Conservation (phyloP, 2,888 invertebrate species). For the Mimachlamys varia region DNA sequence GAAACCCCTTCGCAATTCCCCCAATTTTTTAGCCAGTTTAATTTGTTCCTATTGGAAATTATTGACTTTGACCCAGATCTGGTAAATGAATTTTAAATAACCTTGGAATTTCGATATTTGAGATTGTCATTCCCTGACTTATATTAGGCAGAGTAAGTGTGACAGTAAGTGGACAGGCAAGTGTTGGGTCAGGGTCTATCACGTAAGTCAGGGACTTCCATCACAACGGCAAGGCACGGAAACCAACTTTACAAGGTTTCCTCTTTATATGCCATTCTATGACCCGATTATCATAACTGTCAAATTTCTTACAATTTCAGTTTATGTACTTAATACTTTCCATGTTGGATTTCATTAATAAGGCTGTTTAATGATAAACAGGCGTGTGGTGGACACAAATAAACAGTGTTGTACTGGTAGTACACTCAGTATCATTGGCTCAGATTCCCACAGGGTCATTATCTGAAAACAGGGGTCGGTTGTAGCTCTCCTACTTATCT, state of each 20-base stretch:
- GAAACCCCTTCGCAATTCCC: too few relatives aligned
- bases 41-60: not conserved
- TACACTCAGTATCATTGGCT: not conserved
- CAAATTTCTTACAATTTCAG: not conserved
- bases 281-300: not conserved
- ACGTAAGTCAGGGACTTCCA: not conserved
- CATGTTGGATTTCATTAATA: constrained; percentile 10
- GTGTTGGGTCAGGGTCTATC: not conserved
- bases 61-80: not conserved
- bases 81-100: not conserved
- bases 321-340: constrained; percentile 2
- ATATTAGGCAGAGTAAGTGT: not conserved
- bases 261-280: not conserved
- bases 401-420: not conserved
- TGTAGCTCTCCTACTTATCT: not conserved
- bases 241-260: not conserved
- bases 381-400: not conserved
- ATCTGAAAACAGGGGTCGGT: not conserved
- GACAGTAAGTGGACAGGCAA: not conserved
- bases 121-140: not conserved
- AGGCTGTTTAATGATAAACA: not conserved
- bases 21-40: too few relatives aligned
- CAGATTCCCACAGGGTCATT: not conserved
- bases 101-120: not conserved
- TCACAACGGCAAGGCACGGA: not conserved